phyloP scores from a whole-genome alignment of 1,140 invertebrate species.

The Holcopasites calliopsidis region DNA sequence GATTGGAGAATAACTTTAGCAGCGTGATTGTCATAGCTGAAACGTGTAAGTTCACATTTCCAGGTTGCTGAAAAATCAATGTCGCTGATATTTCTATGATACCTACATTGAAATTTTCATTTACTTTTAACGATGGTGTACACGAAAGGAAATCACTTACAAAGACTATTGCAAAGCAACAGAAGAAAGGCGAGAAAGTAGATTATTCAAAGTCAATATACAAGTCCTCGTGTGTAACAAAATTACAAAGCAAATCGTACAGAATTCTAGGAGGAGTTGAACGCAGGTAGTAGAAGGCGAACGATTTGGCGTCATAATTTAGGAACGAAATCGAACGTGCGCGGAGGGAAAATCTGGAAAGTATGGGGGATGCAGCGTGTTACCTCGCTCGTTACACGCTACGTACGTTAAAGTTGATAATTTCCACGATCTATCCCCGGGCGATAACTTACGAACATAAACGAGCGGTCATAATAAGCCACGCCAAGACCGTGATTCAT shows the following conservation, averaged over 20 bases:
- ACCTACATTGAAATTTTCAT: too few relatives aligned
- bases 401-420: slow-evolving; percentile 23
- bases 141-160: too few relatives aligned
- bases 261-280: not conserved
- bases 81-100: too few relatives aligned
- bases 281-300: not conserved
- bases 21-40: too few relatives aligned
- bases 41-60: too few relatives aligned
- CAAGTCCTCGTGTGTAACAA: not conserved
- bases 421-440: slow-evolving; percentile 45
- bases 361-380: too few relatives aligned
- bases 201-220: not conserved
- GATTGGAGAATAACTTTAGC: too few relatives aligned
- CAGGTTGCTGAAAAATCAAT: too few relatives aligned
- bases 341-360: not conserved
- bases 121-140: too few relatives aligned
- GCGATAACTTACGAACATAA: slow-evolving; percentile 50
- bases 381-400: slow-evolving; percentile 7
- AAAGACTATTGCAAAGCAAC: too few relatives aligned
- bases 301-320: slow-evolving; percentile 7
- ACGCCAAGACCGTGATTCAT: slow-evolving; percentile 52
- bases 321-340: slow-evolving; percentile 5
- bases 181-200: too few relatives aligned
- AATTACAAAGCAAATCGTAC: not conserved
- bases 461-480: slow-evolving; percentile 58